Evolutionary conservation across 1,140 invertebrate genomes (phyloP).

Genomic region (Vanessa tameamea): DNA sequence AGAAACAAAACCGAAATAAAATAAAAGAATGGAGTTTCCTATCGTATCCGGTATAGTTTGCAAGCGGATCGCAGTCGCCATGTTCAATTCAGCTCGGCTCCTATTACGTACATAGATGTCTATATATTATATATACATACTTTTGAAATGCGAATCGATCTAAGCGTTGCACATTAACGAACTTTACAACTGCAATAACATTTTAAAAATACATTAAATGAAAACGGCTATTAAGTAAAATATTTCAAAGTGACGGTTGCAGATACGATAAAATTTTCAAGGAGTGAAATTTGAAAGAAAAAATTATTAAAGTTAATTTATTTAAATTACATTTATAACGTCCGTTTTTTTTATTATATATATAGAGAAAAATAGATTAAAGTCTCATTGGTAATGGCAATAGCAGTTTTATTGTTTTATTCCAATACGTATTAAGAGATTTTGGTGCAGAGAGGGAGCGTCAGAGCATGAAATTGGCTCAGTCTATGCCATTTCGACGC

Average conservation of each 20-base stretch:
- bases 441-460: constrained; percentile 62
- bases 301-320: no score
- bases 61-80: constrained; percentile 73
- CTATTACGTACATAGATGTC: constrained; percentile 52
- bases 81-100: constrained; percentile 55
- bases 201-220: background rate
- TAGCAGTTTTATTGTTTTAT: constrained; percentile 23
- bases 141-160: background rate
- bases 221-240: background rate
- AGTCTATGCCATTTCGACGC: constrained; percentile 60
- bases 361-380: background rate
- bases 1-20: constrained; percentile 73
- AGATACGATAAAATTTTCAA: background rate
- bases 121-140: background rate
- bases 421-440: constrained; percentile 54
- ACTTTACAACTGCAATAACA: background rate
- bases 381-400: constrained; percentile 32
- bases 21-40: constrained; percentile 75
- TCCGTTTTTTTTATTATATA: background rate
- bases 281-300: no score
- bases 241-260: background rate
- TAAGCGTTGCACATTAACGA: background rate
- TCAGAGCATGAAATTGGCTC: constrained; percentile 77
- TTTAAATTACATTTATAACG: no score
- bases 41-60: constrained; percentile 73